Evolutionary conservation across 2,797 vertebrate species (phyloP).

Genomic region (Coregonus sp.): DNA sequence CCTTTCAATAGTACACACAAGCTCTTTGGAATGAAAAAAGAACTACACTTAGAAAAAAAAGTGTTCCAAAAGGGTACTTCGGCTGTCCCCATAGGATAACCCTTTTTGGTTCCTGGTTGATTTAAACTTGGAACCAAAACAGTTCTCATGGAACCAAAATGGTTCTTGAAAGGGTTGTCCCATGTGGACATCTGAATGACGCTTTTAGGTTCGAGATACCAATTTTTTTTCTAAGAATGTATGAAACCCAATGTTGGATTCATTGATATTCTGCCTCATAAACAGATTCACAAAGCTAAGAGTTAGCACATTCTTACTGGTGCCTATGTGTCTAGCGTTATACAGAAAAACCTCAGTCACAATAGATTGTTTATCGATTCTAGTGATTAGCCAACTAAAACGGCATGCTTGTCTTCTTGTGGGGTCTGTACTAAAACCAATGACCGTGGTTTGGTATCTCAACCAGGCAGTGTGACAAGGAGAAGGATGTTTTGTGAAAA

Average conservation of each 20-base stretch:
- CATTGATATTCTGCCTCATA: constrained; percentile 38
- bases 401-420: constrained; percentile 16
- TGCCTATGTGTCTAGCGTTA: constrained; percentile 11
- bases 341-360: not conserved
- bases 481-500: no score
- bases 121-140: no score
- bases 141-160: no score
- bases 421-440: not conserved
- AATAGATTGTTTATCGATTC: constrained; percentile 31
- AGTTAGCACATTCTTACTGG: constrained; percentile 27
- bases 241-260: constrained; percentile 40
- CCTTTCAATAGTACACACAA: no score
- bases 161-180: no score
- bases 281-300: constrained; percentile 39
- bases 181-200: not conserved
- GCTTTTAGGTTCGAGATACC: constrained; percentile 40
- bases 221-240: constrained; percentile 20
- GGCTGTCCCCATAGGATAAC: no score
- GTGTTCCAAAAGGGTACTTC: no score
- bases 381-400: not conserved
- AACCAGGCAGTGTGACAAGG: not conserved
- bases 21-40: no score
- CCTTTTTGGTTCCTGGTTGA: no score
- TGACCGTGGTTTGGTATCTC: not conserved
- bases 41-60: no score